Conservation (phyloP, 2,113 vertebrate species). For the Raphicerus campestris region DNA sequence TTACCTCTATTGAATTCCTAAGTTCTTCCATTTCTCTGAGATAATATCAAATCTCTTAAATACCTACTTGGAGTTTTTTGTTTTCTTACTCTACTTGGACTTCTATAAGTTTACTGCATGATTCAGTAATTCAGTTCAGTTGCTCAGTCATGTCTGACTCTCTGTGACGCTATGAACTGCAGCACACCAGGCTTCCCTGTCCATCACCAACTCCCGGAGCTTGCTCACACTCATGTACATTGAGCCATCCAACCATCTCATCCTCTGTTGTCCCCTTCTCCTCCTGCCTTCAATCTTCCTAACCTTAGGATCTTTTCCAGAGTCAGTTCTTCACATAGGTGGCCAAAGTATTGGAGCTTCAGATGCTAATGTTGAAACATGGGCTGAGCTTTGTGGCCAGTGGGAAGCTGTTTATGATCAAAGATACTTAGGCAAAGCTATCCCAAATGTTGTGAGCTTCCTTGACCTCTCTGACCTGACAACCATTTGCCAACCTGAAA, state of each 20-base stretch:
- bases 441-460: not conserved
- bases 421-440: not conserved
- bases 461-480: not conserved
- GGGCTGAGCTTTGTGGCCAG: not conserved
- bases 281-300: not conserved
- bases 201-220: not conserved
- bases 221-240: not conserved
- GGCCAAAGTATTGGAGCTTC: not conserved
- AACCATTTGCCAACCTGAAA: not conserved
- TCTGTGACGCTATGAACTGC: not conserved
- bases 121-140: not conserved
- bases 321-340: not conserved
- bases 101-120: not conserved
- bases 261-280: not conserved
- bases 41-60: not conserved
- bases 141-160: accelerated
- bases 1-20: not conserved
- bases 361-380: not conserved
- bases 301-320: not conserved
- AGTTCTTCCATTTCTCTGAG: not conserved
- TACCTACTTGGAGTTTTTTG: not conserved
- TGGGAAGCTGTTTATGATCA: not conserved
- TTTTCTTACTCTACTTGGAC: not conserved
- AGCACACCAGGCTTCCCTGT: not conserved
- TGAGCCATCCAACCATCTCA: not conserved